Conservation (phyloP, 2,113 vertebrate species). For the Todiramphus chloris region DNA sequence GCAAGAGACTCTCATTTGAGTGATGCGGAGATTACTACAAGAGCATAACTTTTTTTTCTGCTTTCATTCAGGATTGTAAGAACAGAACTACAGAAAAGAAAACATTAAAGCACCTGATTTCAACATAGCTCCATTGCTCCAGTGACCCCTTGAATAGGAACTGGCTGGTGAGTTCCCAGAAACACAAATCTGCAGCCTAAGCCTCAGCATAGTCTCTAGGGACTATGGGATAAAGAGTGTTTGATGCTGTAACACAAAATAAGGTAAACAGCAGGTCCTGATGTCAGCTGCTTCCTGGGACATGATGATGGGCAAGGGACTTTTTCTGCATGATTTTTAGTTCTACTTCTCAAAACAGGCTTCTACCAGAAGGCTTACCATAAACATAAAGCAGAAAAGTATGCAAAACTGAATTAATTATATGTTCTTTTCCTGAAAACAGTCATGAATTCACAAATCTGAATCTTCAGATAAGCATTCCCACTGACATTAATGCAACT, state of each 20-base stretch:
- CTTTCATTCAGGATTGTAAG: not conserved
- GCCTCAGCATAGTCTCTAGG: not conserved
- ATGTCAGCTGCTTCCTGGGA: not conserved
- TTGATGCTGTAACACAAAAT: not conserved
- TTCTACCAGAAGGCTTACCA: not conserved
- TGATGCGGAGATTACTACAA: not conserved
- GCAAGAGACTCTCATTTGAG: not conserved
- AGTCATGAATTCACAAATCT: not conserved
- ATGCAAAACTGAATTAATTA: not conserved
- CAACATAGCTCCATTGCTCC: not conserved
- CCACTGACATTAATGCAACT: not conserved
- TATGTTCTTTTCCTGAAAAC: not conserved
- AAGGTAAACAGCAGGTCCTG: not conserved
- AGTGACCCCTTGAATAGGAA: not conserved
- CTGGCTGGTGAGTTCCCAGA: not conserved
- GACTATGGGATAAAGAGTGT: not conserved
- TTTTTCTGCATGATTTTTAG: not conserved
- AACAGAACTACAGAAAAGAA: not conserved
- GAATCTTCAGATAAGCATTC: not conserved
- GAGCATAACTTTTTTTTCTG: not conserved
- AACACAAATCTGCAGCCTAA: not conserved
- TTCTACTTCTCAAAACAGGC: not conserved
- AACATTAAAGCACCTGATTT: not conserved
- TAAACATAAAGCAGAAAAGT: not conserved
- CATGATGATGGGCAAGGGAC: not conserved